Percentiles rank a stretch among this genome's conserved stretches.
Conservation (phyloP, 2,888 invertebrate genomes). For the Lasioglossum pauxillum region DNA sequence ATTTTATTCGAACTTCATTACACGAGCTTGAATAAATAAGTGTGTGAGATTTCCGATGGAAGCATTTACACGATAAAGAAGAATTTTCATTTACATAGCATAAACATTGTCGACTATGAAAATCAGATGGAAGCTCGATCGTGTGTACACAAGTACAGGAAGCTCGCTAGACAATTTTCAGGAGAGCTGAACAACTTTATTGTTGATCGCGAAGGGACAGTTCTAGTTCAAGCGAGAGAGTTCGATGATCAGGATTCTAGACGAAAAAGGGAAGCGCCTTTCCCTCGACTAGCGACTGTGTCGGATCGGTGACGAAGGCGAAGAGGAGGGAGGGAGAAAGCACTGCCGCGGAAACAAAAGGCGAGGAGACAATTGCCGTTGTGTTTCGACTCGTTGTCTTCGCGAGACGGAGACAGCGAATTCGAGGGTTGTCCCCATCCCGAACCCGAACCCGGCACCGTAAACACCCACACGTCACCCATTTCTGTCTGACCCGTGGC, state of each 20-base stretch:
- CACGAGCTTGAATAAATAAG: too few relatives aligned
- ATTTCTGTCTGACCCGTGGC: constrained; percentile 55
- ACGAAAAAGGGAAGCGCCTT: background rate
- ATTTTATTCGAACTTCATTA: too few relatives aligned
- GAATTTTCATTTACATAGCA: too few relatives aligned
- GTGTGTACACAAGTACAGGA: too few relatives aligned
- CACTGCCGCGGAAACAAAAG: background rate
- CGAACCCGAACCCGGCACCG: constrained; percentile 43
- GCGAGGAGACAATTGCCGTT: background rate
- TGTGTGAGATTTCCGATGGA: too few relatives aligned
- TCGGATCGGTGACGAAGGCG: background rate
- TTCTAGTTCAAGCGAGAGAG: background rate
- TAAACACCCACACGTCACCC: constrained; percentile 56
- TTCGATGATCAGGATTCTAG: background rate
- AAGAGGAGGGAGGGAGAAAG: background rate
- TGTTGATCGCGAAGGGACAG: background rate
- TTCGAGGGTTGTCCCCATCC: constrained; percentile 53
- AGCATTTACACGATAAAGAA: too few relatives aligned
- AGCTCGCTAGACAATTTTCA: background rate
- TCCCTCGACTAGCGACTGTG: background rate
- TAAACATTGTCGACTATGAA: too few relatives aligned
- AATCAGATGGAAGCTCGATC: too few relatives aligned
- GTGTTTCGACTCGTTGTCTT: background rate
- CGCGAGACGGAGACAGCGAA: constrained; percentile 28
- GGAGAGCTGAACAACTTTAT: background rate